phyloP scores from a whole-genome alignment of 2,888 invertebrate genomes.

The Electrophaes corylata region DNA sequence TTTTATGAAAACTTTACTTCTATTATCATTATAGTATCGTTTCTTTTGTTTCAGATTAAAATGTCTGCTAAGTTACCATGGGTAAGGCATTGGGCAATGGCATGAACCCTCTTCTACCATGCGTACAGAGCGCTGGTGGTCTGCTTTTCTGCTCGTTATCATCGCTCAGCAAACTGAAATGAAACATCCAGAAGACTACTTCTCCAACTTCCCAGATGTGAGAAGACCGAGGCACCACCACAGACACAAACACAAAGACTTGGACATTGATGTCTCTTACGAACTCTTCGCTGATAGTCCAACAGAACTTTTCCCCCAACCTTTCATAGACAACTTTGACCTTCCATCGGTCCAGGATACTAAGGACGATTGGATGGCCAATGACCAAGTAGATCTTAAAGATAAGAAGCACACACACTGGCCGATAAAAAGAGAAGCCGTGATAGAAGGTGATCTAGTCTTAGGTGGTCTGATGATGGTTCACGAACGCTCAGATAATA shows the following conservation, averaged over 20 bases:
- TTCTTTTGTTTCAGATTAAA: slow-evolving; percentile 68
- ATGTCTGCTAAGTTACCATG: slow-evolving; percentile 58
- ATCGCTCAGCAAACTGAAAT: slow-evolving; percentile 63
- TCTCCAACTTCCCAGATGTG: slow-evolving; percentile 36
- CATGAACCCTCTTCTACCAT: slow-evolving; percentile 67
- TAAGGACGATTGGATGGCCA: slow-evolving; percentile 70
- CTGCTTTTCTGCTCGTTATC: slow-evolving; percentile 65
- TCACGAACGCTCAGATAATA: slow-evolving; percentile 94
- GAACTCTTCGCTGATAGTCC: slow-evolving; percentile 44
- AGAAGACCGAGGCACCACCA: slow-evolving; percentile 60
- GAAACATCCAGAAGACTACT: slow-evolving; percentile 55
- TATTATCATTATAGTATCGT: background rate
- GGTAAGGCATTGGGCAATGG: slow-evolving; percentile 61
- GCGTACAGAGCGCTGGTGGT: slow-evolving; percentile 66
- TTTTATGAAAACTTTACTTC: no score
- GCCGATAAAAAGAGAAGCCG: slow-evolving; percentile 94
- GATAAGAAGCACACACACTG: slow-evolving; percentile 82
- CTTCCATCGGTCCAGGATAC: slow-evolving; percentile 50
- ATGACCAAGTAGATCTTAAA: slow-evolving; percentile 69
- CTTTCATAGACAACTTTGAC: slow-evolving; percentile 53
- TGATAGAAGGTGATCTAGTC: slow-evolving; percentile 94
- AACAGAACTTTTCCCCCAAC: slow-evolving; percentile 50
- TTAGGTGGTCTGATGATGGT: slow-evolving; percentile 97
- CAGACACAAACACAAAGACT: slow-evolving; percentile 68
- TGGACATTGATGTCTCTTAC: slow-evolving; percentile 42